Conservation (phyloP, 1,140 invertebrate genomes). For the Drosophila littoralis region DNA sequence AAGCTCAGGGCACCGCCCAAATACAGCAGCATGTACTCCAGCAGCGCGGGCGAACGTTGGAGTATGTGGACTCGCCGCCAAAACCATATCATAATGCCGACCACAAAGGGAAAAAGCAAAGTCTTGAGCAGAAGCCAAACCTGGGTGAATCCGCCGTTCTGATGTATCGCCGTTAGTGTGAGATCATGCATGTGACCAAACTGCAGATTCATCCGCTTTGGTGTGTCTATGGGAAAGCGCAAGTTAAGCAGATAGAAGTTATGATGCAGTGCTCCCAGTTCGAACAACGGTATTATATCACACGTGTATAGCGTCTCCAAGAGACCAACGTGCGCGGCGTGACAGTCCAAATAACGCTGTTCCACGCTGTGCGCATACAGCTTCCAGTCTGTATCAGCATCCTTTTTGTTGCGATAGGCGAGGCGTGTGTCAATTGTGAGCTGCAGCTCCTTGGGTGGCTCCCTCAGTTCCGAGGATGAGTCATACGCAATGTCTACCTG, state of each 20-base stretch:
- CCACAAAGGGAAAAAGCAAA: conserved; percentile 94
- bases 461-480: conserved; percentile 85
- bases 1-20: conserved; percentile 94
- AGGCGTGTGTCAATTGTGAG: conserved; percentile 93
- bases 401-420: conserved; percentile 93
- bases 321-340: conserved; percentile 85
- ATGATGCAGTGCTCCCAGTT: conserved; percentile 97
- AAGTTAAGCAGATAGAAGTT: conserved; percentile 98
- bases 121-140: conserved; percentile 99
- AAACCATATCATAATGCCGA: conserved; percentile 96
- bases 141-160: conserved; percentile 99
- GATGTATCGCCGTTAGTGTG: conserved; percentile 94
- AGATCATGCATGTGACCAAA: conserved; percentile 93
- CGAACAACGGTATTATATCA: conserved; percentile 96
- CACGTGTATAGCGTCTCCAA: conserved; percentile 95
- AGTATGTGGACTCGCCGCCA: conserved; percentile 95
- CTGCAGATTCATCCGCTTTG: conserved; percentile 89
- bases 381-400: conserved; percentile 92
- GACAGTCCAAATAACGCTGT: conserved; percentile 92
- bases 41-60: conserved; percentile 92
- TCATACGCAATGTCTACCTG: conserved; percentile 90
- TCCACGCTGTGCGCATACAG: conserved; percentile 89
- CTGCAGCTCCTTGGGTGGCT: conserved; percentile 84
- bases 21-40: conserved; percentile 96
- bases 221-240: conserved; percentile 91